Percentiles rank a stretch among this genome's conserved stretches.
Evolutionary conservation across 1,140 invertebrate genomes (phyloP).

Genomic region (Subanguina moxae): DNA sequence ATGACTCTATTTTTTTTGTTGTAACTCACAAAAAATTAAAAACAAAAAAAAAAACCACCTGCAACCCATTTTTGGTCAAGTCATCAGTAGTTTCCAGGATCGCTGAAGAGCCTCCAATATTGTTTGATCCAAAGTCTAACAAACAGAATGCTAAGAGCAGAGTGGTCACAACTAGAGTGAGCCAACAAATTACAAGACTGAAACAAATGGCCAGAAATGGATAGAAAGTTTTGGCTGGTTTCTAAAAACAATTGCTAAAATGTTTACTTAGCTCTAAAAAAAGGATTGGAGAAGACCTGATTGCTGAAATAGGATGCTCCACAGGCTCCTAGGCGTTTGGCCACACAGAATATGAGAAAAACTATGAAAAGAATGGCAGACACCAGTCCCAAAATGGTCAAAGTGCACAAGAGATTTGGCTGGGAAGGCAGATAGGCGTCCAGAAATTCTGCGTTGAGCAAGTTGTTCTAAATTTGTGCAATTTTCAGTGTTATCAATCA

Average conservation of each 20-base stretch:
- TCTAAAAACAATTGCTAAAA: not conserved
- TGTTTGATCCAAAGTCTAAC: not conserved
- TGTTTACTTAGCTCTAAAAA: not conserved
- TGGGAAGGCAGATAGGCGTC: constrained; percentile 8
- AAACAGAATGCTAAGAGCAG: not conserved
- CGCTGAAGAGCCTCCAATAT: not conserved
- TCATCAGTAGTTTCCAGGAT: not conserved
- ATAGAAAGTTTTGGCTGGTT: not conserved
- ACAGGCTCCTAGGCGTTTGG: constrained; percentile 4
- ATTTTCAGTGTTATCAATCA: not conserved
- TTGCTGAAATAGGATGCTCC: not conserved
- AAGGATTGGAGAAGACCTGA: no score
- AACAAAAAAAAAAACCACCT: not conserved
- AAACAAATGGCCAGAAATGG: not conserved
- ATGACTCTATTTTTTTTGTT: not conserved
- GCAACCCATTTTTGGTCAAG: not conserved
- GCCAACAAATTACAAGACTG: not conserved
- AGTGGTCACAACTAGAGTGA: not conserved
- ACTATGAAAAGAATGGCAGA: constrained; percentile 3
- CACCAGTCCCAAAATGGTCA: constrained; percentile 7
- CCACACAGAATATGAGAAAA: not conserved
- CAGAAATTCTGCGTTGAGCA: not conserved
- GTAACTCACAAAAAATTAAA: not conserved
- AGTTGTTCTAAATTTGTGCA: not conserved
- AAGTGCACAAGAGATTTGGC: constrained; percentile 9